Evolutionary conservation across 2,888 invertebrate species (phyloP), one percentile per base, ranked within the genome.

Genomic region (Drosophila meridiana): DNA sequence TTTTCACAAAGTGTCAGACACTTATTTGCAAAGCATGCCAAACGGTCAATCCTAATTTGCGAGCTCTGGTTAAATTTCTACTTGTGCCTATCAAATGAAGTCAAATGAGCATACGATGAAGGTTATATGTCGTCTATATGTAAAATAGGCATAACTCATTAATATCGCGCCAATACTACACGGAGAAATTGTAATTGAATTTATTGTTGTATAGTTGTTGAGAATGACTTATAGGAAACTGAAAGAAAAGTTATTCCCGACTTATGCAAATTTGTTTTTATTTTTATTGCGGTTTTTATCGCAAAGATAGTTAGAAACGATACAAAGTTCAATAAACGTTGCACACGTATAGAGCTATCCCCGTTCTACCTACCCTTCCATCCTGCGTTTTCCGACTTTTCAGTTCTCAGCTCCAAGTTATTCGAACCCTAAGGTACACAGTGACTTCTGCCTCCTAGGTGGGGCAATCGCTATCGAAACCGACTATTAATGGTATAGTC

Each of bases 321-420:
- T 40, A 4, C 59, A 61, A 73, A 64, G 63, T 50, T 55, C 64
- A 75, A 59, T 58, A 58, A 38, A 38, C 40, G 52, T n/a, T 30
- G 1, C 42, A 30, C 48, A 63, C 55, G 55, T 60, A 48, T 38
- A 36, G 7, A 47, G 7, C 13, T 13, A 30, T 7, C 42, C 45
- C 43, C 2, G 11, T 0, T 14, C 14, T 6, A 0, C 14, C 38
- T 14, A 13, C 1, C 14, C 4, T 11, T 20, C 20, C 20, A 20
- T 1, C 14, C 20, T 3, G 28, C 20, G 8, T 3, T 48, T n/a
- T 14, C 2, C 14, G 4, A 47, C 7, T 30, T 28, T 20, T 4
- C n/a, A 32, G 8, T n/a, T 8, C 4, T 32, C 20, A 0, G 4
- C 9, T 8, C 11, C 48, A 8, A 30, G 34, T 67, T 59, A 55